Percentiles rank a stretch among this genome's conserved stretches.
These are phyloP conservation scores for Epinephelus coioides DNA, from an alignment of 2,797 vertebrate genomes.

Conservation along the genomic window DNA sequence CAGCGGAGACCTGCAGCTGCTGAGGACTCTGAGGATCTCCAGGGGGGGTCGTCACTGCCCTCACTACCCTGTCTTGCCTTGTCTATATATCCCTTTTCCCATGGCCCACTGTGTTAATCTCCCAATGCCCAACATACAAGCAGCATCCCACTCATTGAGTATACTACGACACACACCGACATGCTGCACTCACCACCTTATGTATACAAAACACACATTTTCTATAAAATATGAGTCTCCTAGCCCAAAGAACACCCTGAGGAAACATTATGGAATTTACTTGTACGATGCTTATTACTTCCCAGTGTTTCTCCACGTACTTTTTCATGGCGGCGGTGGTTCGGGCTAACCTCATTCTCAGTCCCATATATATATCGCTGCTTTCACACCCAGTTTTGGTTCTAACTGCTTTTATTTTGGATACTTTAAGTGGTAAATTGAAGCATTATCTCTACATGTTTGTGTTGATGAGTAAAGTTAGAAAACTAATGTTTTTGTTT, in stretches of 20 bases:
- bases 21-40: slow-evolving; percentile 86
- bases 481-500: slow-evolving; percentile 19
- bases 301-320: slow-evolving; percentile 58
- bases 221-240: slow-evolving; percentile 73
- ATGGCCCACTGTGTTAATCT: slow-evolving; percentile 62
- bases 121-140: slow-evolving; percentile 74
- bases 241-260: slow-evolving; percentile 78
- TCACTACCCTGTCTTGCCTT: slow-evolving; percentile 85
- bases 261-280: slow-evolving; percentile 72
- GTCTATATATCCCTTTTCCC: slow-evolving; percentile 77
- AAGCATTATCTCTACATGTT: slow-evolving; percentile 64
- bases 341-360: slow-evolving; percentile 59
- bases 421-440: slow-evolving; percentile 66
- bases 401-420: slow-evolving; percentile 71
- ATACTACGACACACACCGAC: slow-evolving; percentile 72
- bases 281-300: slow-evolving; percentile 67
- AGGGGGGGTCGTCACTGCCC: slow-evolving; percentile 51
- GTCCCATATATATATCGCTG: slow-evolving; percentile 51
- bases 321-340: slow-evolving; percentile 59
- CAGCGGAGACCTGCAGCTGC: slow-evolving; percentile 97
- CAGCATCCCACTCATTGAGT: slow-evolving; percentile 82
- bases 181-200: slow-evolving; percentile 74
- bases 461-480: slow-evolving; percentile 65
- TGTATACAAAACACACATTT: slow-evolving; percentile 75
- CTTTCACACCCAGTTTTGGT: slow-evolving; percentile 64